phyloP scores from a whole-genome alignment of 2,113 vertebrate species.

The Falco punctatus region DNA sequence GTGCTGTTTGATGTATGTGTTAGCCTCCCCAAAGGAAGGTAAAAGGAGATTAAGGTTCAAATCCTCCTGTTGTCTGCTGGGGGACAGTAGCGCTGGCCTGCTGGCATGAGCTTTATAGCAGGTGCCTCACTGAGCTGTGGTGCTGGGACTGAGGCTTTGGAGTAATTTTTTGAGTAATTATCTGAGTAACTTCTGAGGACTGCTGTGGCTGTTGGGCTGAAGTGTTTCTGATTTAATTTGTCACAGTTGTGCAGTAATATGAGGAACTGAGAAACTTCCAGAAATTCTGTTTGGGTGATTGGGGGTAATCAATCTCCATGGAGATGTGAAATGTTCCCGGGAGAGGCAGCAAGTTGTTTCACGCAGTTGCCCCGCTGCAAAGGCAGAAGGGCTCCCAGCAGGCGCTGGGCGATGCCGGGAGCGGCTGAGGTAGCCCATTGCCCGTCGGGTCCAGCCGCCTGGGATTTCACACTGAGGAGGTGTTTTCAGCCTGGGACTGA shows the following conservation, averaged over 20 bases:
- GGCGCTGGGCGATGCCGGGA: not conserved
- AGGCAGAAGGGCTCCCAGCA: rapidly evolving
- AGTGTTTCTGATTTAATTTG: not conserved
- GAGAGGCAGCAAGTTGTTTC: rapidly evolving
- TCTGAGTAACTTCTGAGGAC: not conserved
- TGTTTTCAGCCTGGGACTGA: not conserved
- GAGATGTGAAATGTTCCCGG: rapidly evolving
- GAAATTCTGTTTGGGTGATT: rapidly evolving
- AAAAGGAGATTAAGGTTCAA: not conserved
- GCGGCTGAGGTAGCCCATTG: rapidly evolving
- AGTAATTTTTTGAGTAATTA: not conserved
- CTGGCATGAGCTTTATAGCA: not conserved
- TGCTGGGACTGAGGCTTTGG: no score
- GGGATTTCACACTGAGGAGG: no score
- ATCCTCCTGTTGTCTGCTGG: not conserved
- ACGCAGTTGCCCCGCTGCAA: rapidly evolving
- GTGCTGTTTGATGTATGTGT: not conserved
- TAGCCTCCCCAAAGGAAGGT: not conserved
- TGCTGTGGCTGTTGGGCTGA: not conserved
- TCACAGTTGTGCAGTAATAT: rapidly evolving
- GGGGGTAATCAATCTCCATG: rapidly evolving
- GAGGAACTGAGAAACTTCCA: not conserved
- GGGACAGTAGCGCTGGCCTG: rapidly evolving
- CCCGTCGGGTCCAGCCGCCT: not conserved
- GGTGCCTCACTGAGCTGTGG: not conserved